Percentiles rank a stretch among this genome's conserved stretches.
phyloP scores from a whole-genome alignment of 2,888 invertebrate genomes.

The Andrena marginata region DNA sequence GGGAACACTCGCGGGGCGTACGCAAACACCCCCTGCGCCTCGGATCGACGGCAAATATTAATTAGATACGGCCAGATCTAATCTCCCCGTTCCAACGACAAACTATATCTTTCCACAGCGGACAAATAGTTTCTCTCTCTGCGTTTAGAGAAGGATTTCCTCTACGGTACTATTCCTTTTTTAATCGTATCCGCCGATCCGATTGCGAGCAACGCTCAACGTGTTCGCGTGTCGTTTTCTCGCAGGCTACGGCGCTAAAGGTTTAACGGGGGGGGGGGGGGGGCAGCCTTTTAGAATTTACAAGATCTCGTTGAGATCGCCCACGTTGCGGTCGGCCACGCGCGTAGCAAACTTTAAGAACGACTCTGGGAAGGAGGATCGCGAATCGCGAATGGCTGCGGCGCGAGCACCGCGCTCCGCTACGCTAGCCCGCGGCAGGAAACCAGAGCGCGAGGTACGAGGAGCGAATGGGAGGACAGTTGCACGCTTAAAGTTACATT shows the following conservation, averaged over 20 bases:
- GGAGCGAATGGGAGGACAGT: background rate
- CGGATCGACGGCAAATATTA: slow-evolving; percentile 28
- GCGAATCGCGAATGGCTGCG: background rate
- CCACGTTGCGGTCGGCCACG: background rate
- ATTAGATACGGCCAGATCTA: slow-evolving; percentile 24
- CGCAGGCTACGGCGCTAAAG: background rate
- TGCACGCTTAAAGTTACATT: slow-evolving; percentile 35
- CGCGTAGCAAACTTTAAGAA: slow-evolving; percentile 1
- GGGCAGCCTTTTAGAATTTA: background rate
- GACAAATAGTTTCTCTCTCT: no score
- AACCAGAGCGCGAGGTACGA: background rate
- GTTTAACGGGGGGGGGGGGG: background rate
- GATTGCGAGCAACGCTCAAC: background rate
- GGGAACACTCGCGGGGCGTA: slow-evolving; percentile 32
- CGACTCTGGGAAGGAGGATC: background rate
- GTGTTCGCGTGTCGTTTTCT: background rate
- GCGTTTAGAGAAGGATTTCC: no score
- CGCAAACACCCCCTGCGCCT: background rate
- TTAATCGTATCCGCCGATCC: no score
- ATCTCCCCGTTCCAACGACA: slow-evolving; percentile 8
- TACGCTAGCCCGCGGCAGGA: background rate
- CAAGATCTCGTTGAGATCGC: slow-evolving; percentile 1
- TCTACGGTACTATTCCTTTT: no score
- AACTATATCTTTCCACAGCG: background rate
- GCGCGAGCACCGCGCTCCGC: background rate